Evolutionary conservation across 2,888 invertebrate species (phyloP), one percentile per base, ranked within the genome.

Genomic region (Brassicogethes aeneus): DNA sequence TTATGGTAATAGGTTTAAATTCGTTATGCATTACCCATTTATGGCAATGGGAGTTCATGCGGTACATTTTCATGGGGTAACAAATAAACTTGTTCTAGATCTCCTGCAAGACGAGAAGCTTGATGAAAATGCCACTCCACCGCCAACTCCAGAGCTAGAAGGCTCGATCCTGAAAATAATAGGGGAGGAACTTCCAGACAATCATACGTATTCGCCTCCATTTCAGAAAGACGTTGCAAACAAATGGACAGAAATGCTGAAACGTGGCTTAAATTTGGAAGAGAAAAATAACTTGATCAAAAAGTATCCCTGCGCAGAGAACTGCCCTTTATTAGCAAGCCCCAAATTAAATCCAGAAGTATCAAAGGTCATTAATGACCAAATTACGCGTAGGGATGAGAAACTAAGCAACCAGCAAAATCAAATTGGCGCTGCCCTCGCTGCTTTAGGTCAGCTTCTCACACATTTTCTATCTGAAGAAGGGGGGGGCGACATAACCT

Each of bases 381-480:
- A 7, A 23, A 10, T 23, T 5, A 10, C 23, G 10, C 5, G 23
- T 7, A 23, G 23, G 10, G 23, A 23, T 10, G 23, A 23, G 5
- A 23, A 10, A 23, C 23, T 23, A 10, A 10, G 7, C 10, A 23
- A 10, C 23, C 10, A 7, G 16, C 42, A 42, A 35, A 39, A 17
- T 15, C 42, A 39, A 35, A 30, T 42, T 23, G 42, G 39, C 14
- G 12, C 14, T 3, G 7, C 8, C 8, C 3, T 39, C n/a, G 13
- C 38, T 17, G 38, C 42, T 5, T 12, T 42, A 8, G 42, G 42
- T 2, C 33, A 34, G 34, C 3, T 13, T 3, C 14, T 39, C 3
- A 17, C 38, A 23, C 5, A n/a, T 10, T 15, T 38, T 8, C 2
- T 34, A 12, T 17, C 30, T 16, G 23, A 41, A 3, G 40, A 16